Evolutionary conservation across 2,113 vertebrate genomes (phyloP), one percentile per base, ranked within the genome.

Genomic region (Burhinus bistriatus): DNA sequence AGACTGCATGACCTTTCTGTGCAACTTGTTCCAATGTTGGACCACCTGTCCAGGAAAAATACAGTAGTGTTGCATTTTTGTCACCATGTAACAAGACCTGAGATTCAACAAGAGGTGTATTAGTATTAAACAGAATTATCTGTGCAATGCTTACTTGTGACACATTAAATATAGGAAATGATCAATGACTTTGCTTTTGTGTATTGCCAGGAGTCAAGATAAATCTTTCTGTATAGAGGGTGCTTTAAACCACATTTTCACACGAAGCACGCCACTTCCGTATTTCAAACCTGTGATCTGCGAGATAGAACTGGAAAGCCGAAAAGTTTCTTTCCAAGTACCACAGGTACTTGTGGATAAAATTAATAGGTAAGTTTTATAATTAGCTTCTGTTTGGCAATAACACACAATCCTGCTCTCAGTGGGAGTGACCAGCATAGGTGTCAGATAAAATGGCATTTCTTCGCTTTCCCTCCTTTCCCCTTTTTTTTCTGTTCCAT

Each of bases 171-270:
- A 27, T 3, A n/a, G 49, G 66, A 42, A 90, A 32, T 0, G 1
- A 30, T 42, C 32, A 4, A 2, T 87, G 75, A 9, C 9, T 90
- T 58, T 76, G 34, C 2, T 58, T 90, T 23, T 97, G 15, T 97
- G 18, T 72, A 64, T 90, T 95, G 45, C 49, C 97, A 99, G 99
- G 98, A 99, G 99, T 95, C 99, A 99, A 96, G 98, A 99, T 97
- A 99, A 99, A 93, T 97, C 99, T 32, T 99, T 99, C 97, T 97
- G 98, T 65, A 83, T 99, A 18, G 98, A 98, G 91, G 99, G 98
- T 55, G 99, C 98, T 82, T 93, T 99, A 97, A 98, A 98, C 78
- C 99, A 99, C 57, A 27, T 99, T 87, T 99, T 99, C 86, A 99
- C 98, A 17, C 96, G 91, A 70, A 99, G 99, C 93, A 90, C 94